Base-by-base conservation (phyloP, 2,113 vertebrate species). In the Telmatochromis sp. region DNA sequence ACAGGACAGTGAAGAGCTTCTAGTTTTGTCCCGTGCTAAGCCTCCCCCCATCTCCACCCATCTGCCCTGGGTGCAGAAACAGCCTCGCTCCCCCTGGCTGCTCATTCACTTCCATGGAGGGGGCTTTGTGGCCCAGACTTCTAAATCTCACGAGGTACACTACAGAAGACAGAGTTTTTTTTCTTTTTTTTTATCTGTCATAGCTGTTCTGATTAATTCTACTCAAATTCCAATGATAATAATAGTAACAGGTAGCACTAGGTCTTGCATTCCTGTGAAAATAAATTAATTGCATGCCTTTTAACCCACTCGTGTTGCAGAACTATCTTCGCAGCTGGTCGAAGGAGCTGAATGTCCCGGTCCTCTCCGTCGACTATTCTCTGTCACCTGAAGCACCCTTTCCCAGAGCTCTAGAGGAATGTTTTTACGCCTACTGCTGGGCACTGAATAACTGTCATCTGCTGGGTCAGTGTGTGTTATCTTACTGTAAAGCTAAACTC, bases 341-440 rank as follows among this genome's bases (percentile, higher is more conserved):
- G 1, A 97, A 97, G 89, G 96, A 97, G 40, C 93, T 98, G 84
- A 95, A 93, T 0, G 96, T 95, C 4, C 98, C 98, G 0, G 93
- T 98, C 78, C 92, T 98, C 19, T 98, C 98, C 1, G 96, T 98
- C 6, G 98, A 98, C 91, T 98, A 98, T 92, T 97, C 98, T 0
- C 94, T 98, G 85, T 97, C 98, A 1, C 98, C 98, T 0, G 98
- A 98, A 89, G 97, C 97, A 0, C 98, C 98, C 1, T 98, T 98
- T 85, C 98, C 98, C 40, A 90, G 98, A 5, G 97, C 98, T 0
- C 95, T 98, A 45, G 98, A 98, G 88, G 98, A 98, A 87, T 98
- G 98, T 88, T 98, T 98, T 94, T 98, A 96, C 3, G 97, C 97
- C 68, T 98, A 98, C 95, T 98, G 97, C 95, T 98, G 98, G 98